phyloP scores from a whole-genome alignment of 2,888 invertebrate species.

The Fissipunctia ypsillon region DNA sequence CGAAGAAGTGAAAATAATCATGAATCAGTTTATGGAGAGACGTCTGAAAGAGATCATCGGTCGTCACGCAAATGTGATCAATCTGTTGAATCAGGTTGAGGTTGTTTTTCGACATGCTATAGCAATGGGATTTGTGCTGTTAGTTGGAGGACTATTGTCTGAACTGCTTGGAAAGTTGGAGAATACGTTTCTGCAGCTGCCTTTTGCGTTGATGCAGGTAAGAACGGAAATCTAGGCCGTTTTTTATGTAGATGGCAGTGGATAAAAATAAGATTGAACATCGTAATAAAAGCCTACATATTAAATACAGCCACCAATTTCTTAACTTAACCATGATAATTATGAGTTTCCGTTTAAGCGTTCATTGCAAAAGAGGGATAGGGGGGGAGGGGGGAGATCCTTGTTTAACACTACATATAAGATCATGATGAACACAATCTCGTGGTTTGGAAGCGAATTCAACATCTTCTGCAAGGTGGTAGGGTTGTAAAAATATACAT shows the following conservation, averaged over 20 bases:
- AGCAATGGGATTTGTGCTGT: slow-evolving; percentile 71
- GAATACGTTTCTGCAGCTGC: slow-evolving; percentile 74
- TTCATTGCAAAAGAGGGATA: not conserved
- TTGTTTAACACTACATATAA: too few relatives aligned
- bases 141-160: slow-evolving; percentile 68
- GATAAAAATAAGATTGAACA: not conserved
- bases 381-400: not conserved
- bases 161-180: slow-evolving; percentile 75
- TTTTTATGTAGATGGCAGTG: not conserved
- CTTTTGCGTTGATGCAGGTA: slow-evolving; percentile 73
- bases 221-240: slow-evolving; percentile 4
- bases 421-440: not conserved
- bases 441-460: not conserved
- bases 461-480: not conserved
- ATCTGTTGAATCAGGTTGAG: slow-evolving; percentile 67
- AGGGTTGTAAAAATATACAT: not conserved
- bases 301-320: not conserved
- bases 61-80: slow-evolving; percentile 67
- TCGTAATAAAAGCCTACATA: not conserved
- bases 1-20: slow-evolving; percentile 20
- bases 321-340: not conserved
- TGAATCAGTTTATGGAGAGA: slow-evolving; percentile 61
- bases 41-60: slow-evolving; percentile 65
- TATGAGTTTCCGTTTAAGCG: not conserved
- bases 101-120: slow-evolving; percentile 70